A percentile compares a stretch with the other conserved stretches of the same genome.
phyloP scores from a whole-genome alignment of 2,888 invertebrate genomes.

The Morpho achilles region DNA sequence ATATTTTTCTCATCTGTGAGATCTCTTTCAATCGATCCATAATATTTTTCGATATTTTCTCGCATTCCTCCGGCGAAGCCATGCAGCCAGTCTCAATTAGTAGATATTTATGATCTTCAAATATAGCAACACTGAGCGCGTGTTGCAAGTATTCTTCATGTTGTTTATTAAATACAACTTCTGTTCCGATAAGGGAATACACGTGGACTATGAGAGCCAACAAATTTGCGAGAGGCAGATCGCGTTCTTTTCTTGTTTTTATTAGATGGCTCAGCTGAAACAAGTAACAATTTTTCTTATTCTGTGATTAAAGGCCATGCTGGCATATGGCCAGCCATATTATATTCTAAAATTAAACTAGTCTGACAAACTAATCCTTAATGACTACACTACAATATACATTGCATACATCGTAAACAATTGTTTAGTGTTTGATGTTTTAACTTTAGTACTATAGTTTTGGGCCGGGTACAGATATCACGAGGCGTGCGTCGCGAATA shows the following conservation, averaged over 20 bases:
- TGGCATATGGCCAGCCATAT: too few relatives aligned
- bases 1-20: slow-evolving; percentile 54
- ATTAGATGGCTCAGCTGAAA: slow-evolving; percentile 78
- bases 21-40: slow-evolving; percentile 56
- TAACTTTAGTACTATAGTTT: too few relatives aligned
- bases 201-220: slow-evolving; percentile 79
- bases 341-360: too few relatives aligned
- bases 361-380: too few relatives aligned
- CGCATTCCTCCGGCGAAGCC: slow-evolving; percentile 51
- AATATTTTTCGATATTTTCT: slow-evolving; percentile 43
- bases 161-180: slow-evolving; percentile 70
- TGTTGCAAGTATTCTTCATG: slow-evolving; percentile 72
- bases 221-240: slow-evolving; percentile 77
- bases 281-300: too few relatives aligned
- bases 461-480: too few relatives aligned
- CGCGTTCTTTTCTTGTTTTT: slow-evolving; percentile 72
- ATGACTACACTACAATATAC: too few relatives aligned
- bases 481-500: too few relatives aligned
- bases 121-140: slow-evolving; percentile 75
- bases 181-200: slow-evolving; percentile 80
- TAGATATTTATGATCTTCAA: slow-evolving; percentile 71
- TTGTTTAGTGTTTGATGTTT: too few relatives aligned
- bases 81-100: slow-evolving; percentile 36
- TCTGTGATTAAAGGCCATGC: too few relatives aligned
- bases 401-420: too few relatives aligned